These are phyloP conservation scores for Podotricha telesiphe DNA, from an alignment of 2,888 invertebrate species.

Conservation along the genomic window DNA sequence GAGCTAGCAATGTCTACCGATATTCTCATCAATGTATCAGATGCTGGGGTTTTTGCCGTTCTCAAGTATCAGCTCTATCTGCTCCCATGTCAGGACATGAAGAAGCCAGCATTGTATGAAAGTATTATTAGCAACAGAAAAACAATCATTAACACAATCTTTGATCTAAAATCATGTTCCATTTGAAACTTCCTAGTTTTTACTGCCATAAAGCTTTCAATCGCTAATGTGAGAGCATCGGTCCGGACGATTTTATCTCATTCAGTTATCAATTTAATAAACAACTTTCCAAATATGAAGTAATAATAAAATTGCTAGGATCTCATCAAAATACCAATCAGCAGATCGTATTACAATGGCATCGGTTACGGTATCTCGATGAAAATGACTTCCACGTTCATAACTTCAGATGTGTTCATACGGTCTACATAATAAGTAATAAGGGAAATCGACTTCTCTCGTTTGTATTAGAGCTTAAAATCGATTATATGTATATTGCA, in stretches of 20 bases:
- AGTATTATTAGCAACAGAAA: slow-evolving; percentile 43
- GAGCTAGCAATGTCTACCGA: not conserved
- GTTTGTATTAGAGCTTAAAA: slow-evolving; percentile 7
- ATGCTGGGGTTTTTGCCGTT: slow-evolving; percentile 19
- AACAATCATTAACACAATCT: slow-evolving; percentile 47
- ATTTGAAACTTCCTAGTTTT: slow-evolving; percentile 44
- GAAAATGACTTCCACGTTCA: slow-evolving; percentile 56
- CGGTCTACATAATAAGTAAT: slow-evolving; percentile 26
- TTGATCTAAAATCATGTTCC: slow-evolving; percentile 43
- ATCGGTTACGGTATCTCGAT: slow-evolving; percentile 59
- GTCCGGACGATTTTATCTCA: slow-evolving; percentile 47
- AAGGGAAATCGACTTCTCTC: slow-evolving; percentile 32
- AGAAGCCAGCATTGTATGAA: slow-evolving; percentile 29
- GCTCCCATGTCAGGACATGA: slow-evolving; percentile 32
- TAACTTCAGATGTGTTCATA: slow-evolving; percentile 24
- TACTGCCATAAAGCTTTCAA: slow-evolving; percentile 45
- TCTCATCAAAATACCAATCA: slow-evolving; percentile 75
- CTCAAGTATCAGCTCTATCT: slow-evolving; percentile 29
- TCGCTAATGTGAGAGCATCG: slow-evolving; percentile 43
- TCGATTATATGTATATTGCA: slow-evolving; percentile 20
- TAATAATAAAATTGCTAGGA: slow-evolving; percentile 59
- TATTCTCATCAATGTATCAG: slow-evolving; percentile 22
- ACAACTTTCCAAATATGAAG: slow-evolving; percentile 55
- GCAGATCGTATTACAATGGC: slow-evolving; percentile 66
- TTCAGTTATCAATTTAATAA: slow-evolving; percentile 52